Evolutionary conservation across 2,797 vertebrate species (phyloP), one percentile per base, ranked within the genome.

Genomic region (Chloroceryle amazona): DNA sequence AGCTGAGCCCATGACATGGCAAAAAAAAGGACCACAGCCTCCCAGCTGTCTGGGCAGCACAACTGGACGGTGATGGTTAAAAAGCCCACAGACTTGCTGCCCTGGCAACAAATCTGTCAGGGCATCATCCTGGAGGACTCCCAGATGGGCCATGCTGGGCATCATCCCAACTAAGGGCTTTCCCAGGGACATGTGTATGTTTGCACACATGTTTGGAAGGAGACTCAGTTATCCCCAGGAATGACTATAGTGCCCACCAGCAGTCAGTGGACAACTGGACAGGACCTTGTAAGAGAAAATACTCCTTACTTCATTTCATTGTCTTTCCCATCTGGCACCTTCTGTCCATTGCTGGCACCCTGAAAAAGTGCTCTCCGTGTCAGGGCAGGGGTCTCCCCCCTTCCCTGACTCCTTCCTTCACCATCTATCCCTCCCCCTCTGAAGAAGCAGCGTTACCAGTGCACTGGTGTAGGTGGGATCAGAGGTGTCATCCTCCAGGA

Each of bases 381-480:
- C 44, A 55, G 20, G 10, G 9, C 9, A 39, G 16, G 14, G 23
- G 17, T 25, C 5, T 11, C 12, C 28, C 9, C n/a, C 12, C 18
- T 35, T 29, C 33, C 11, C 21, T 8, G 4, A 4, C 26, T 8
- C 33, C 11, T 19, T 35, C 22, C 58, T 39, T 18, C 35, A 10
- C 4, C 12, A 33, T 29, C 74, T 58, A 13, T 4, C 54, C 62
- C 35, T 35, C 22, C 61, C 39, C 1, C 33, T 2, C 13, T 6
- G n/a, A 19, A 20, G 14, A 8, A 31, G 33, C 68, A 60, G 81
- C 83, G 97, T 99, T 98, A 99, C 99, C 98, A 99, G 98, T 13
- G 99, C 99, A 0, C 99, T 99, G 89, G 99, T 99, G 97, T 99
- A 99, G 26, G 99, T 99, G 74, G 99, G 99, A 94, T 99, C 99